Evolutionary conservation across 2,113 vertebrate species (phyloP).

Genomic region (Natator depressus): DNA sequence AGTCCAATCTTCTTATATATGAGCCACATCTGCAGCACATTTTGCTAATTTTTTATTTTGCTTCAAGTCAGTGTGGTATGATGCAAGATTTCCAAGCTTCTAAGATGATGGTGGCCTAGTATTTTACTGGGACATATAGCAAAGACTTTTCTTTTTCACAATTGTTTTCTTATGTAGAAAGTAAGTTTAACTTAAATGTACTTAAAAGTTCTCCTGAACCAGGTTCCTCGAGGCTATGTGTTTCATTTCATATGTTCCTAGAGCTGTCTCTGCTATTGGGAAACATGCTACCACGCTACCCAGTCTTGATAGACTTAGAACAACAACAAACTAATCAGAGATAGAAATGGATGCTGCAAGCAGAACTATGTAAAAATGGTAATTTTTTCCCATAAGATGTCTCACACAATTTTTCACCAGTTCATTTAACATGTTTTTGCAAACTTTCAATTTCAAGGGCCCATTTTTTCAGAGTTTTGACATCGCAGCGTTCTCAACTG

Average conservation of each 20-base stretch:
- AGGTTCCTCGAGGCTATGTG: background rate
- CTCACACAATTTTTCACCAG: background rate
- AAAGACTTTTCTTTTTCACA: background rate
- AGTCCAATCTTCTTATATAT: background rate
- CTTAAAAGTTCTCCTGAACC: background rate
- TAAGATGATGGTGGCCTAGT: background rate
- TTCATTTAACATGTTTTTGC: constrained; percentile 12
- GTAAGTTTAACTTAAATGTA: background rate
- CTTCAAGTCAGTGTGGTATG: background rate
- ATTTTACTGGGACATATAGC: background rate
- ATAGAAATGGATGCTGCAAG: constrained; percentile 18
- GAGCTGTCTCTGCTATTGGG: constrained; percentile 1
- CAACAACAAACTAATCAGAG: constrained; percentile 36
- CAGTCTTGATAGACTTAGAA: constrained; percentile 3
- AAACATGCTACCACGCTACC: background rate
- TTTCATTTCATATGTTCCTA: constrained; percentile 41
- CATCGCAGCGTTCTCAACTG: background rate
- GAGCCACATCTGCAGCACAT: background rate
- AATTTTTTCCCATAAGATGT: background rate
- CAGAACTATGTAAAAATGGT: constrained; percentile 28
- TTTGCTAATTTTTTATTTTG: background rate
- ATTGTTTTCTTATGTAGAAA: background rate
- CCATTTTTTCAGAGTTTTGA: background rate
- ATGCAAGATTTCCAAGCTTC: background rate
- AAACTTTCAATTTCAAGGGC: background rate